Percentiles rank a stretch among this genome's conserved stretches.
Evolutionary conservation across 2,113 vertebrate genomes (phyloP).

Genomic region (Heptranchias perlo): DNA sequence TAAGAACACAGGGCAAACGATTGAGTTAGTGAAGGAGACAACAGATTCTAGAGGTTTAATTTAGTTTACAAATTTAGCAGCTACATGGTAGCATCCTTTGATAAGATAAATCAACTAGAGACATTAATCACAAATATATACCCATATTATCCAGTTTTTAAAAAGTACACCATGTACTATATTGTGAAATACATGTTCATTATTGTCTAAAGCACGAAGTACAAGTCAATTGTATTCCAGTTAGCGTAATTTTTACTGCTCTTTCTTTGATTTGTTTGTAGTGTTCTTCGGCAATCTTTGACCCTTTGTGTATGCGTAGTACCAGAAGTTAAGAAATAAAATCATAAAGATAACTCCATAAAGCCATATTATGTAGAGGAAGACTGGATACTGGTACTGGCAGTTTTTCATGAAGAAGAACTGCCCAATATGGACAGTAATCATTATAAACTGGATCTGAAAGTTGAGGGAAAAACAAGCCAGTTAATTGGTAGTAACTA

Average conservation of each 20-base stretch:
- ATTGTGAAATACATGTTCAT: constrained; percentile 45
- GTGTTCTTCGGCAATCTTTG: constrained; percentile 71
- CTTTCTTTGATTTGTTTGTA: constrained; percentile 67
- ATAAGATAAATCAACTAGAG: constrained; percentile 45
- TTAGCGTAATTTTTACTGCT: constrained; percentile 57
- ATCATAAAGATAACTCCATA: constrained; percentile 83
- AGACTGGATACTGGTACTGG: constrained; percentile 81
- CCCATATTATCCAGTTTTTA: constrained; percentile 52
- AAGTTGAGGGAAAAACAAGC: constrained; percentile 39
- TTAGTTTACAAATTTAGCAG: constrained; percentile 24
- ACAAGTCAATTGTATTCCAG: constrained; percentile 42
- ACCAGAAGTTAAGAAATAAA: constrained; percentile 96
- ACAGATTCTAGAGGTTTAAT: background rate
- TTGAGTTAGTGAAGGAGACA: background rate
- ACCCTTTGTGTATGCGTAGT: constrained; percentile 89
- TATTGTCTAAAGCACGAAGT: constrained; percentile 58
- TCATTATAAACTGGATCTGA: constrained; percentile 83
- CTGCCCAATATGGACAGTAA: constrained; percentile 80
- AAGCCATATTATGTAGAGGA: constrained; percentile 79
- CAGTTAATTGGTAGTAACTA: background rate
- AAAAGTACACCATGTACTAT: constrained; percentile 57
- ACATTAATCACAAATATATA: constrained; percentile 60
- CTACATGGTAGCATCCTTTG: constrained; percentile 17
- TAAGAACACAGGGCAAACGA: background rate
- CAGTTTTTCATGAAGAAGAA: constrained; percentile 89